Base-by-base conservation (phyloP, 2,797 vertebrate species). In the Tolypeutes matacus region DNA sequence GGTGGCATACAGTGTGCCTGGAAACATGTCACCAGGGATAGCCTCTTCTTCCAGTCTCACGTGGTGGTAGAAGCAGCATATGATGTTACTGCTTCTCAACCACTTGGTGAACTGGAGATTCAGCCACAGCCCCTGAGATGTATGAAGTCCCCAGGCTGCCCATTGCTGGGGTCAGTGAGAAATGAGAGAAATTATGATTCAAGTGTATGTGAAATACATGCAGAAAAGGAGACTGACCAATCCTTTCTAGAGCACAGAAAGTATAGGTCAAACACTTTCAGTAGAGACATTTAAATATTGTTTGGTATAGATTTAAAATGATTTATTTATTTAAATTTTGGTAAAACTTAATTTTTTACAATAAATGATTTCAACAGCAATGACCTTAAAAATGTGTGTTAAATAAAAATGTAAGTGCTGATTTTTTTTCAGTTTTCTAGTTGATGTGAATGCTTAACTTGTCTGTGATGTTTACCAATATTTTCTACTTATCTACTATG, bases 341-440 rank as follows among this genome's bases (percentile, higher is more conserved):
- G 49, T 84, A 65, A 51, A 42, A 18, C 8, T 72, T 75, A 31
- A 81, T 12, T 62, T 39, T 93, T 92, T 77, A 11, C 89, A 81
- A 86, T 91, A 88, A 87, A 49, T 13, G 31, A 83, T 94, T 93
- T 86, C n/a, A 65, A 49, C 29, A 11, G 4, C 58, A 91, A 36
- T 69, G 11, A 89, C 12, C 49, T 84, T 23, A 70, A 81, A 67
- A 91, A 75, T 31, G 2, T 51, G 11, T 56, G 69, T 81, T 77
- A 72, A 83, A 65, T 53, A 76, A 90, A 86, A 46, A 17, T 86
- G 27, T 77, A 96, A 93, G 23, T 58, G 29, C 7, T 64, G 17
- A 86, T 42, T 65, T 46, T 46, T 86, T 64, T 83, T 56, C 8
- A n/a, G 49, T 86, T 86, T 58, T 78, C 36, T n/a, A 69, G 23